Base-by-base conservation (phyloP, 1,140 invertebrate genomes). In the Saxidomus purpurata region DNA sequence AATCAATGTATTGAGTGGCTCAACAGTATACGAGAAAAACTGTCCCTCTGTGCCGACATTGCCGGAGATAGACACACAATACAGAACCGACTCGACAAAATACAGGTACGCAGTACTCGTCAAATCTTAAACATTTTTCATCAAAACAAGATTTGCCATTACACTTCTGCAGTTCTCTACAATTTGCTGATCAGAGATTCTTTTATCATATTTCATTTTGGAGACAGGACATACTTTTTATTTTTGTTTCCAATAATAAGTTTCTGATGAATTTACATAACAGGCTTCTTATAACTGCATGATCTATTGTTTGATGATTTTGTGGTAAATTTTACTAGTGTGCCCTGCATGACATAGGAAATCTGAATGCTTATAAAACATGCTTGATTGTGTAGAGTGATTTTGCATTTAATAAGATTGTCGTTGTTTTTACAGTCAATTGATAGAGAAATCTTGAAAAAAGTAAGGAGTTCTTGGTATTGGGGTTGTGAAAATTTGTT, bases 1-100 rank as follows among this genome's bases (percentile, higher is more conserved):
- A 97, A 98, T 95, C 98, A 99, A 92, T 97, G 98, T 22, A 97
- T 98, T 90, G 98, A 99, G 95, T 99, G 98, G 98, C 96, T 99
- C n/a, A 98, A 98, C 94, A 97, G 98, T 17, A 98, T 98, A 0
- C 97, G 98, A 52, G 98, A 98, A 93, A 98, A 98, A 0, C 97
- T 99, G 0, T 97, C 97, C 89, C 96, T 98, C 34, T 99, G 98
- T 97, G 97, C 97, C 9, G 98, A 99, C 95, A 96, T 97, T 3
- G 98, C 98, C 89, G 96, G 98, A 34, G 98, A 99, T 95, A 96
- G 98, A 92, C 98, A 98, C 19, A 98, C 98, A 0, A 96, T 99
- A 25, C 98, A 98, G 92, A 98, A 98, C 82, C 98, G 99, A 95
- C 96, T 99, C n/a, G 98, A 99, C 94, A 97, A 98, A 92, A 96